phyloP scores from a whole-genome alignment of 2,797 vertebrate species.

The Eulemur mongoz region DNA sequence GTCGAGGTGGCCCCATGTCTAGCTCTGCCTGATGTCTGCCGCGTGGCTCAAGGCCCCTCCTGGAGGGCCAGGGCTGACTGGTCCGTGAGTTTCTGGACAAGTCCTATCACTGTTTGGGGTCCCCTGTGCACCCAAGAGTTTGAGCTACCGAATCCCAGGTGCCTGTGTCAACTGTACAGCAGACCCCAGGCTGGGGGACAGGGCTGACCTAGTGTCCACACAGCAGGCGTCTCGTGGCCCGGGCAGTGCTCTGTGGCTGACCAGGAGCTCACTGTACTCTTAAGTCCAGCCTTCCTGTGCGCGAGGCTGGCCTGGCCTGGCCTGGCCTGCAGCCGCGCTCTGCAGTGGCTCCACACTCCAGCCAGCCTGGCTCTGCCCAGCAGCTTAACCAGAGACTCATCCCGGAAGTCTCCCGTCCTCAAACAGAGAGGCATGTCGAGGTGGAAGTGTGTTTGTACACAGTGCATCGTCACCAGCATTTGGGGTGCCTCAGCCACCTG shows the following conservation, averaged over 20 bases:
- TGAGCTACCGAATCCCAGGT: too few species aligned
- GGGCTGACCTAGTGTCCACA: not conserved
- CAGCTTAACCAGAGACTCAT: not conserved
- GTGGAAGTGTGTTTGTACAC: not conserved
- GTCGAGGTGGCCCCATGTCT: too few species aligned
- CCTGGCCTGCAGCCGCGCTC: too few species aligned
- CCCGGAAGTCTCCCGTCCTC: accelerated
- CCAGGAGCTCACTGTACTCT: accelerated
- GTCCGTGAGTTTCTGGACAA: not conserved
- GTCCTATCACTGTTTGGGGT: not conserved
- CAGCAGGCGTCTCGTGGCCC: accelerated
- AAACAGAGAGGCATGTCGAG: not conserved
- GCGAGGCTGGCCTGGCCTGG: too few species aligned
- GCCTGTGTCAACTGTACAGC: not conserved
- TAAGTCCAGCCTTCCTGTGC: accelerated
- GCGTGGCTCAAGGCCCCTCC: not conserved
- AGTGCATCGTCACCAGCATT: too few species aligned
- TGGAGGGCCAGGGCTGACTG: not conserved
- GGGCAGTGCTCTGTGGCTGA: not conserved
- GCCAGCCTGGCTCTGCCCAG: too few species aligned
- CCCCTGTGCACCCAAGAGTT: not conserved
- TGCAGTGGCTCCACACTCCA: not conserved
- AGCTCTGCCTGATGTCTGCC: not conserved
- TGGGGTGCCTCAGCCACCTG: not conserved
- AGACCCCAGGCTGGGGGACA: not conserved